Percentiles rank a stretch among this genome's conserved stretches.
Evolutionary conservation across 2,113 vertebrate species (phyloP).

Genomic region (Helogale parvula): DNA sequence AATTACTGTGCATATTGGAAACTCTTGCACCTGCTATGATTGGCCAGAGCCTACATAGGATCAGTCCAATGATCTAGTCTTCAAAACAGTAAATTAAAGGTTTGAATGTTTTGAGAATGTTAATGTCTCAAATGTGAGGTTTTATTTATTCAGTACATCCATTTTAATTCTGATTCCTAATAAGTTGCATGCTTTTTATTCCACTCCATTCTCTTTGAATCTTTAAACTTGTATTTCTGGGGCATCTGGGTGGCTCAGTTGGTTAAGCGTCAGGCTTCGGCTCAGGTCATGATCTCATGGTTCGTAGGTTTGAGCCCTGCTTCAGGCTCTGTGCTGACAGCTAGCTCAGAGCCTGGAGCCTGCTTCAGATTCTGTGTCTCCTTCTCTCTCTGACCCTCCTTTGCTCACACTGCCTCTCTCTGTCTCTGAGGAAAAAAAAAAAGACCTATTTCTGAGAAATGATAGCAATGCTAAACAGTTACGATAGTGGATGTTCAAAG

Average conservation of each 20-base stretch:
- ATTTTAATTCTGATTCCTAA: conserved; percentile 26
- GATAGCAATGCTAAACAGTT: conserved; percentile 28
- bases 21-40: neutral
- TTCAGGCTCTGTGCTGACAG: too few relatives aligned
- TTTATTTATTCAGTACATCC: neutral
- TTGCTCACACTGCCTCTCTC: too few relatives aligned
- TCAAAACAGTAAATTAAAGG: neutral
- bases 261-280: too few relatives aligned
- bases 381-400: too few relatives aligned
- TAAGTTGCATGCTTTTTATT: conserved; percentile 24
- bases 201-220: conserved; percentile 37
- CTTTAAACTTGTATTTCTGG: conserved; percentile 23
- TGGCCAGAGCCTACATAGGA: neutral
- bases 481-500: neutral
- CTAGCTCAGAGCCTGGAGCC: too few relatives aligned
- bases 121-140: neutral
- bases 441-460: neutral
- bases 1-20: neutral
- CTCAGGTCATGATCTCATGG: too few relatives aligned
- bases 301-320: too few relatives aligned
- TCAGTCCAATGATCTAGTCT: neutral
- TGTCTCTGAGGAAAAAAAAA: too few relatives aligned
- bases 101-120: conserved; percentile 35
- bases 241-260: too few relatives aligned
- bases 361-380: too few relatives aligned